phyloP scores from a whole-genome alignment of 2,888 invertebrate genomes.

The Adelphocoris suturalis region DNA sequence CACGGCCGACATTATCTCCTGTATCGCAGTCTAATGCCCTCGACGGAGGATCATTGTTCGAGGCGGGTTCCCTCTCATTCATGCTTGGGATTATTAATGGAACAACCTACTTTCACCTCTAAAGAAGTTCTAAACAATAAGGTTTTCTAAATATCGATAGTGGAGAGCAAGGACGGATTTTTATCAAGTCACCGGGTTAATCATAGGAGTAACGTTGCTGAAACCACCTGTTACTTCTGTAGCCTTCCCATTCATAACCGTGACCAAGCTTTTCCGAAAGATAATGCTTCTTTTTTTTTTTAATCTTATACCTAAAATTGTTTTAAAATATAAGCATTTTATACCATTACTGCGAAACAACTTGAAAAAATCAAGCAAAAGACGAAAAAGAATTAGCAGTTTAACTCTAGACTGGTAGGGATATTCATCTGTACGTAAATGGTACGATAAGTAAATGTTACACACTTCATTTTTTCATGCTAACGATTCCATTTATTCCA shows the following conservation, averaged over 20 bases:
- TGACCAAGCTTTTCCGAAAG: not conserved
- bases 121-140: conserved; percentile 2
- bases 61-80: not conserved
- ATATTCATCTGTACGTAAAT: no score
- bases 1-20: not conserved
- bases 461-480: no score
- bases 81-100: conserved; percentile 11
- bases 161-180: not conserved
- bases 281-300: no score
- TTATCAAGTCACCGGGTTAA: conserved; percentile 1
- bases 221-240: not conserved
- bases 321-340: no score
- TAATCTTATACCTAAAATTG: no score
- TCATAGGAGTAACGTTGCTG: not conserved
- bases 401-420: no score
- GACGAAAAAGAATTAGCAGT: no score
- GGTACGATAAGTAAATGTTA: no score
- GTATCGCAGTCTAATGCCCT: not conserved
- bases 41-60: conserved; percentile 38
- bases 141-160: conserved; percentile 22
- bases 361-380: no score
- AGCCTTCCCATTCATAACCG: not conserved
- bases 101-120: conserved; percentile 43
- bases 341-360: no score
- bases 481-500: no score